These are phyloP conservation scores for Nasonovia ribisnigri DNA, from an alignment of 2,888 invertebrate species.

Conservation along the genomic window DNA sequence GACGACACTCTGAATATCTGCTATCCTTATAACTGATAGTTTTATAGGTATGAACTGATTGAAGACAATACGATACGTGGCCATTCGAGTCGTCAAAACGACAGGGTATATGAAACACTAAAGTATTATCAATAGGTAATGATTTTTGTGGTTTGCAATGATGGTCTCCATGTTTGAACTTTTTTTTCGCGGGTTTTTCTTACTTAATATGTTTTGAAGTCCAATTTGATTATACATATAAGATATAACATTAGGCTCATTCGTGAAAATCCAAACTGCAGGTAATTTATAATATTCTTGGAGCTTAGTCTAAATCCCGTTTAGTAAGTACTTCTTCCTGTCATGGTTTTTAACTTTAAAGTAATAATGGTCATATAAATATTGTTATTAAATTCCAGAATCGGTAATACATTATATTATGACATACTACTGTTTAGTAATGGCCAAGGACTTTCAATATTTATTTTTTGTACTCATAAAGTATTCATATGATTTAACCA, in stretches of 20 bases:
- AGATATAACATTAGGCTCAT: neutral
- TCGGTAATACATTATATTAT: neutral
- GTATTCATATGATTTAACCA: neutral
- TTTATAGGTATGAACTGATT: neutral
- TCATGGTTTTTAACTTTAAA: neutral
- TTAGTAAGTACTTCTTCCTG: neutral
- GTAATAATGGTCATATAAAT: neutral
- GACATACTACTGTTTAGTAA: neutral
- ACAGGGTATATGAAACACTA: neutral
- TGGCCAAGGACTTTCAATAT: neutral
- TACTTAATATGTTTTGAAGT: neutral
- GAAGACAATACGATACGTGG: neutral
- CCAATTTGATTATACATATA: neutral
- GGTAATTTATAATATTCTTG: neutral
- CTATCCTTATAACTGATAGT: neutral
- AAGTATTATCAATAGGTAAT: neutral
- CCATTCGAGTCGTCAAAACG: neutral
- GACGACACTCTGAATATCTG: neutral
- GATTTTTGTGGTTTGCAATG: neutral
- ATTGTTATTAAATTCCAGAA: neutral
- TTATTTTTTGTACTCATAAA: neutral
- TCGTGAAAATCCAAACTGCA: neutral
- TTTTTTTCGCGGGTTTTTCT: neutral
- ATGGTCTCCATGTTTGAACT: neutral
- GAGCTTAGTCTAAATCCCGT: neutral